Percentiles rank a stretch among this genome's conserved stretches.
Evolutionary conservation across 35 echinoderm and acorn worm genomes (phyloP).

Genomic region (Lytechinus variegatus): DNA sequence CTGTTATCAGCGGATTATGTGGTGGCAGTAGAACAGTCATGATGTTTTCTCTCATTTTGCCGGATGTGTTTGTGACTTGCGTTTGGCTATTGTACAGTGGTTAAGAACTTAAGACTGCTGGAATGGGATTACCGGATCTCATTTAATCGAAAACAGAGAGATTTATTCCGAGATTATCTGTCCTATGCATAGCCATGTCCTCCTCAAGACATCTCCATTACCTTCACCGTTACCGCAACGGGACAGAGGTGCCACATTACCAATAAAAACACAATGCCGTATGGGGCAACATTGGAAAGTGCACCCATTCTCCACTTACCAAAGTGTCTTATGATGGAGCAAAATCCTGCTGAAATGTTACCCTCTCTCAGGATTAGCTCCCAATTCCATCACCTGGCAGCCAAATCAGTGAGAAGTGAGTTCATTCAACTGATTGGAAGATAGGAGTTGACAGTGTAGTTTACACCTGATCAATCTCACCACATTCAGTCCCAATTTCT

Average conservation of each 20-base stretch:
- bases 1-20: no score
- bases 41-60: no score
- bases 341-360: background rate
- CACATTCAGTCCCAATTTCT: background rate
- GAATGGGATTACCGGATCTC: background rate
- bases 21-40: no score
- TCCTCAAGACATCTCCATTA: background rate
- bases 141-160: slow-evolving; percentile 4
- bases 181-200: background rate
- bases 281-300: slow-evolving; percentile 8
- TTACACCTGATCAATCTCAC: slow-evolving; percentile 1
- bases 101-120: background rate
- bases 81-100: background rate
- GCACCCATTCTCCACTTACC: background rate
- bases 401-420: background rate
- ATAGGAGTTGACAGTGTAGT: slow-evolving; percentile 18
- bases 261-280: background rate
- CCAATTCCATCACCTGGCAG: background rate
- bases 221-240: background rate
- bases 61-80: background rate
- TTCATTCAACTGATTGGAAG: slow-evolving; percentile 12
- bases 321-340: background rate
- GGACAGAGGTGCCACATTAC: background rate
- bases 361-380: background rate
- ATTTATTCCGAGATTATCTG: background rate